A percentile compares a stretch with the other conserved stretches of the same genome.
Evolutionary conservation across 2,888 invertebrate species (phyloP).

Genomic region (Stramonita haemastoma): DNA sequence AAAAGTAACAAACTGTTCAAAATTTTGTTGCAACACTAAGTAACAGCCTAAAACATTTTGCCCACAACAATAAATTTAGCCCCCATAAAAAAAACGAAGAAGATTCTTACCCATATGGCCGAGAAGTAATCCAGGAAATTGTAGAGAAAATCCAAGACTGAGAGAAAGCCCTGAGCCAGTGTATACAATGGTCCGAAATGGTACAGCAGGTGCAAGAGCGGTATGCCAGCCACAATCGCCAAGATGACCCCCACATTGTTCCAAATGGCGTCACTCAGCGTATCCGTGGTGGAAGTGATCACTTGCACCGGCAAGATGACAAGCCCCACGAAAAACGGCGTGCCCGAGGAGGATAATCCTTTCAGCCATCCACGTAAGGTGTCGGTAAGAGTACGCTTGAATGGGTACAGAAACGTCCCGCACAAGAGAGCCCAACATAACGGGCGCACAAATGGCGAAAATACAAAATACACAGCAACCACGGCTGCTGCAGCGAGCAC

Average conservation of each 20-base stretch:
- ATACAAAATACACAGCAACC: slow-evolving; percentile 77
- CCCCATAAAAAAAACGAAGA: too few species aligned
- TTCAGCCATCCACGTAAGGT: slow-evolving; percentile 86
- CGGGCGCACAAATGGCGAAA: slow-evolving; percentile 95
- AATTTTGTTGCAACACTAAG: too few species aligned
- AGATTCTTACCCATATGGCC: slow-evolving; percentile 76
- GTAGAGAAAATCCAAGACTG: slow-evolving; percentile 65
- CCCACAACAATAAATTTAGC: too few species aligned
- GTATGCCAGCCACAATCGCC: slow-evolving; percentile 76
- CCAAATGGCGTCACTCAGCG: slow-evolving; percentile 85
- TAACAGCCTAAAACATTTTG: too few species aligned
- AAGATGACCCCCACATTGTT: slow-evolving; percentile 84
- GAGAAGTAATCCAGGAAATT: slow-evolving; percentile 73
- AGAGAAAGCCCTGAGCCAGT: slow-evolving; percentile 58
- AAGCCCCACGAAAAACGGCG: slow-evolving; percentile 79
- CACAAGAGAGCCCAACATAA: slow-evolving; percentile 96
- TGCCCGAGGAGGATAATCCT: slow-evolving; percentile 71
- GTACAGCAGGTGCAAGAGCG: slow-evolving; percentile 83
- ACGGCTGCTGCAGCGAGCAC: slow-evolving; percentile 81
- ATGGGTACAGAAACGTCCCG: slow-evolving; percentile 97
- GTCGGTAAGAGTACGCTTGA: slow-evolving; percentile 89
- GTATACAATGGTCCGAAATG: slow-evolving; percentile 83
- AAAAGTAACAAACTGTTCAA: too few species aligned
- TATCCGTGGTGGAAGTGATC: slow-evolving; percentile 86
- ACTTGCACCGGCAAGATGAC: slow-evolving; percentile 84